These are phyloP conservation scores for Actenoides hombroni DNA, from an alignment of 2,113 vertebrate species.

Conservation along the genomic window DNA sequence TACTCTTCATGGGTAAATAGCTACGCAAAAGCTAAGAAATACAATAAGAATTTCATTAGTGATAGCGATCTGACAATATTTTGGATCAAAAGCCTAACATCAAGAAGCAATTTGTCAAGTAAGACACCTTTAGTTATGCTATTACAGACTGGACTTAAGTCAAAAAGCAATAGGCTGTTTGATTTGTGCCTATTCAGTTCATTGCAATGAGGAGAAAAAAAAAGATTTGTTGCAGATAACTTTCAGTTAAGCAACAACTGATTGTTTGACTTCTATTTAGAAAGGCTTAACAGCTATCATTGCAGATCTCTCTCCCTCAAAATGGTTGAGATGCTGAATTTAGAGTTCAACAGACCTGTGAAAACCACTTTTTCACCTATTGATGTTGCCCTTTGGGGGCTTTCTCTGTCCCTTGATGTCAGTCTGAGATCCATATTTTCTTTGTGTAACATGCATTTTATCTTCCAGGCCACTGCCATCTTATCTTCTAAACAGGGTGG, in stretches of 20 bases:
- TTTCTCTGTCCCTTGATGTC: not conserved
- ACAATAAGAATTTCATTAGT: not conserved
- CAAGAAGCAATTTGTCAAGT: not conserved
- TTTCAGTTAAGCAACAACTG: not conserved
- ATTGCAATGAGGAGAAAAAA: not conserved
- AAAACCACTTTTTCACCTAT: not conserved
- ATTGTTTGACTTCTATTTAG: not conserved
- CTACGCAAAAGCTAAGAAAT: not conserved
- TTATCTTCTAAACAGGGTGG: not conserved
- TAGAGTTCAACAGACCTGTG: not conserved
- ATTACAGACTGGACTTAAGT: not conserved
- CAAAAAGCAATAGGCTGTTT: not conserved
- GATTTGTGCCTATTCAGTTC: not conserved
- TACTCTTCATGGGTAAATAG: not conserved
- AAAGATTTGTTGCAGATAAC: not conserved
- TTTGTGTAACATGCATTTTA: not conserved
- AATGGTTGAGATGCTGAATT: not conserved
- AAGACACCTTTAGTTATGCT: not conserved
- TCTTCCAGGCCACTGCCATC: not conserved
- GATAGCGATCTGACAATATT: conserved; percentile 8
- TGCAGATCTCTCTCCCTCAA: not conserved
- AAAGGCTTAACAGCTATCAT: not conserved
- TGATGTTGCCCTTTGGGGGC: not conserved
- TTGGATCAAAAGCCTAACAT: not conserved
- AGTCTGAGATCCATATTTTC: not conserved